A percentile compares a stretch with the other conserved stretches of the same genome.
phyloP scores from a whole-genome alignment of 1,140 invertebrate species.

The Mizuhopecten yessoensis region DNA sequence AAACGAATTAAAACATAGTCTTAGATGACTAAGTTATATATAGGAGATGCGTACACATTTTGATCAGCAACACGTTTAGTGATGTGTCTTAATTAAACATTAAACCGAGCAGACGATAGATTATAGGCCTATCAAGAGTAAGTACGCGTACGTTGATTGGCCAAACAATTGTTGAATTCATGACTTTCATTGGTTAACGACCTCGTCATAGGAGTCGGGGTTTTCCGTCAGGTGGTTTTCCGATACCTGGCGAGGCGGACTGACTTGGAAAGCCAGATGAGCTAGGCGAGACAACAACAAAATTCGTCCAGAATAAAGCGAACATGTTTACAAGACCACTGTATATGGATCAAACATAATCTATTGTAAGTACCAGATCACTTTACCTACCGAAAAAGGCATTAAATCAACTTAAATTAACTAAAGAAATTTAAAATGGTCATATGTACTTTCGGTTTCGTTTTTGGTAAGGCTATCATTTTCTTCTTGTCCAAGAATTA shows the following conservation, averaged over 20 bases:
- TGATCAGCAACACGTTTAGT: no score
- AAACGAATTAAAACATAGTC: no score
- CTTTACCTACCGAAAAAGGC: background rate
- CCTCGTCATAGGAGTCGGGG: background rate
- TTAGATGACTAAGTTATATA: no score
- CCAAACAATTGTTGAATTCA: background rate
- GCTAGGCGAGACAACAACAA: background rate
- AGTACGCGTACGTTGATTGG: no score
- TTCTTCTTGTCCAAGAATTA: no score
- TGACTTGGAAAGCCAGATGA: background rate
- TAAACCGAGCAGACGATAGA: no score
- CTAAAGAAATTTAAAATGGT: no score
- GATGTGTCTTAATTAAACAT: no score
- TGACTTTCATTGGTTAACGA: background rate
- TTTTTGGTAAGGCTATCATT: background rate
- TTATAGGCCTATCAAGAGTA: no score
- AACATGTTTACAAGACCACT: background rate
- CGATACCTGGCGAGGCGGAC: background rate
- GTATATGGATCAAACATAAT: background rate
- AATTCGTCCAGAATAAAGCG: background rate
- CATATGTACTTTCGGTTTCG: background rate
- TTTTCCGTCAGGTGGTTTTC: background rate
- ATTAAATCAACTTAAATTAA: no score
- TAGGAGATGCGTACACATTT: no score
- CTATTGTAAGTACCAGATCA: background rate